Evolutionary conservation across 2,888 invertebrate genomes (phyloP).

Genomic region (Acanthacorydalis orientalis): DNA sequence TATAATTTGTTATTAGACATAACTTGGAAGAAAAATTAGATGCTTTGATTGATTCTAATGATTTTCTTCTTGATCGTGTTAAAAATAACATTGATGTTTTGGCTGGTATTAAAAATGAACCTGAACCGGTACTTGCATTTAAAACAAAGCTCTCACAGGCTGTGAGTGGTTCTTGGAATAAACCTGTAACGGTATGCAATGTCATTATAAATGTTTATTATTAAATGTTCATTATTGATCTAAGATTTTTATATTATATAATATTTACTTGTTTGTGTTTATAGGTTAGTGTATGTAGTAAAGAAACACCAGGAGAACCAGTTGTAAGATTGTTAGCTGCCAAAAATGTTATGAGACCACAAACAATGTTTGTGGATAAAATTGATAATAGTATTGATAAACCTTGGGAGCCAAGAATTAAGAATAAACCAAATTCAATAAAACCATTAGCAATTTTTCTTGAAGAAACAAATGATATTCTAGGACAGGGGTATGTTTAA

Average conservation of each 20-base stretch:
- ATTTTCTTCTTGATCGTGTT: constrained; percentile 64
- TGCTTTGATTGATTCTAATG: constrained; percentile 65
- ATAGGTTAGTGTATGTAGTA: neutral
- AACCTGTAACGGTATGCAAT: constrained; percentile 6
- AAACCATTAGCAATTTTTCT: constrained; percentile 61
- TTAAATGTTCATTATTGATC: no score
- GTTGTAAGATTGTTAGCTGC: constrained; percentile 43
- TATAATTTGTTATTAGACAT: constrained; percentile 17
- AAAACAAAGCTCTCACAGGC: constrained; percentile 22
- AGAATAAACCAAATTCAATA: constrained; percentile 73
- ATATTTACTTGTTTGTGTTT: neutral
- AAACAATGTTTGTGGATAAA: constrained; percentile 65
- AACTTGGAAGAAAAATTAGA: constrained; percentile 55
- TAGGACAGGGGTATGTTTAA: constrained; percentile 33
- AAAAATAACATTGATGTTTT: constrained; percentile 55
- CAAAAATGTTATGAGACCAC: constrained; percentile 64
- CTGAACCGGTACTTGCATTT: constrained; percentile 32
- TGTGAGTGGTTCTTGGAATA: constrained; percentile 45
- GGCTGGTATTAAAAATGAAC: constrained; percentile 37
- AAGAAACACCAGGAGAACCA: constrained; percentile 8
- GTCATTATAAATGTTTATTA: no score
- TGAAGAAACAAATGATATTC: constrained; percentile 45
- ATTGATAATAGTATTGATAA: constrained; percentile 59
- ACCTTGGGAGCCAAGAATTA: constrained; percentile 71
- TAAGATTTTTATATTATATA: constrained; percentile 8